Base-by-base conservation (phyloP, 2,888 invertebrate species). In the Nomada fabriciana region DNA sequence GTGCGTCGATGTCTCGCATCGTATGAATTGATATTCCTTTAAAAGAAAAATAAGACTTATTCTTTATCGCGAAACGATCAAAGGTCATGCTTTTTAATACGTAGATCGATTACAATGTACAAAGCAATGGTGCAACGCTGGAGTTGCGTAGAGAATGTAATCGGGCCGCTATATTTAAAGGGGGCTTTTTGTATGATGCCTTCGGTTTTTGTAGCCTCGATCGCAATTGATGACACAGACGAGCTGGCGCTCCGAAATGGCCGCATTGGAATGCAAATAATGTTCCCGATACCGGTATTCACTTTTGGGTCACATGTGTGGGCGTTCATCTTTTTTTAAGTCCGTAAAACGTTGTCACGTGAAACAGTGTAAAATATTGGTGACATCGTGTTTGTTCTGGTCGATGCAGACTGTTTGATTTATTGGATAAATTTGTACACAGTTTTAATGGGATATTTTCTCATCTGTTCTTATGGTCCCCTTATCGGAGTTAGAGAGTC, bases 141-240 rank as follows among this genome's bases (percentile, higher is more conserved):
- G 36, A 50, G 64, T 64, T 57, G 25, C 15, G 36, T 23, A 2
- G 75, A 47, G 11, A 18, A 50, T 13, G 50, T 36, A 70, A 76
- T 75, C 52, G 65, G 69, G 75, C 50, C 78, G 63, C 42, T 52
- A 43, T 42, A 55, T 79, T 75, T 76, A 47, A 64, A 70, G 43
- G 13, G 13, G 47, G 59, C 15, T 53, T 64, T 53, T 79, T 63
- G 15, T 43, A 53, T 13, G 29, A 64, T 70, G 50, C 47, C 63
- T 20, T 52, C 18, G n/a, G 36, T 60, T 78, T 76, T 64, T 29
- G 74, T 64, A 15, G 61, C 29, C 68, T 13, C 55, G 55, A 70
- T 52, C 29, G 75, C 60, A 4, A 43, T 71, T 25, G 72, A 60
- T 29, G 76, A 59, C 36, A 64, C 59, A 4, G 60, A 29, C n/a